Percentiles rank a stretch among this genome's conserved stretches.
Evolutionary conservation across 2,888 invertebrate species (phyloP).

Genomic region (Smittia aterrima): DNA sequence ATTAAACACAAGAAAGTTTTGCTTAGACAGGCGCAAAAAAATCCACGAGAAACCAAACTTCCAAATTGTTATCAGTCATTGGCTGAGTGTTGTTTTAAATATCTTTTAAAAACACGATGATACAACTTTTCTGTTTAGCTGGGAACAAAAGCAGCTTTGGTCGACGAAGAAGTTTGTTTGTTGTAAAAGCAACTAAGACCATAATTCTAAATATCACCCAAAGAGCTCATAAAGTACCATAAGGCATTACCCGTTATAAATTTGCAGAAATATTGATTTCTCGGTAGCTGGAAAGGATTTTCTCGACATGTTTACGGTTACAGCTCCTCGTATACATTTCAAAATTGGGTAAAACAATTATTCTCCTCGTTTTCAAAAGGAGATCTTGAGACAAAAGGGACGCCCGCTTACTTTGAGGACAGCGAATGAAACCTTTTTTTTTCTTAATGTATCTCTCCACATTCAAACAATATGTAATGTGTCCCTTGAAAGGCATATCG

Average conservation of each 20-base stretch:
- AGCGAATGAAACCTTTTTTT: not conserved
- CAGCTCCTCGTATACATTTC: not conserved
- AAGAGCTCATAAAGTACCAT: conserved; percentile 26
- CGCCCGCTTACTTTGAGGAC: no score
- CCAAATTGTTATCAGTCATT: no score
- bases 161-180: no score
- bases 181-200: not conserved
- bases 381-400: no score
- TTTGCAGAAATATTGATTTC: conserved; percentile 22
- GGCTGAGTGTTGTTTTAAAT: no score
- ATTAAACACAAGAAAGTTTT: not conserved
- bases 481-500: not conserved
- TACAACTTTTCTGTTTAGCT: no score
- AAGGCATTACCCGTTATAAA: conserved; percentile 29
- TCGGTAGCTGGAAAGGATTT: conserved; percentile 19
- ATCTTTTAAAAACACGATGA: no score
- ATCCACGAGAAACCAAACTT: no score
- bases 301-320: conserved; percentile 30
- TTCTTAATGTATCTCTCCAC: not conserved
- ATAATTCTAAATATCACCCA: conserved; percentile 34
- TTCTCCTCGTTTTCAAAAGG: not conserved
- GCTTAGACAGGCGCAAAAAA: no score
- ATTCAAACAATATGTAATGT: not conserved
- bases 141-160: no score
- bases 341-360: conserved; percentile 30